Conservation (phyloP, 2,888 invertebrate genomes). For the Drosophila niveifrons region DNA sequence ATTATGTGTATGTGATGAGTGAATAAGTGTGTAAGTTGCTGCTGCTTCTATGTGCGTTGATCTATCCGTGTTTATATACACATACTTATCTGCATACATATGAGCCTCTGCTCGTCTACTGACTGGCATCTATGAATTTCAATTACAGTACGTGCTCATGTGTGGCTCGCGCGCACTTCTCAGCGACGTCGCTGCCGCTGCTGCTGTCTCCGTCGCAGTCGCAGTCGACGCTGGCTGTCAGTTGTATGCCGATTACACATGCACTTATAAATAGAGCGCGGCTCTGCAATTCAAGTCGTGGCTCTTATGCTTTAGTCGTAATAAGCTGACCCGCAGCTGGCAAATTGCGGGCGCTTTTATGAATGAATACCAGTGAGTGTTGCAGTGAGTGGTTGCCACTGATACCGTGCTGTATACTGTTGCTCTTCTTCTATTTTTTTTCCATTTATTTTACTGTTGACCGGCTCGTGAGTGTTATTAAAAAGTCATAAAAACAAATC, state of each 20-base stretch:
- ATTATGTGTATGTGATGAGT: slow-evolving; percentile 42
- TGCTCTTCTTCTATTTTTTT: slow-evolving; percentile 1
- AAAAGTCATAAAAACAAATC: slow-evolving; percentile 52
- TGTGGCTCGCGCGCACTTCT: slow-evolving; percentile 62
- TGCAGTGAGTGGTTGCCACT: background rate
- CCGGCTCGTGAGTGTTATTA: slow-evolving; percentile 36
- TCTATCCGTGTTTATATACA: slow-evolving; percentile 16
- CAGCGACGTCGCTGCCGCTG: slow-evolving; percentile 9
- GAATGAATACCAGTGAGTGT: slow-evolving; percentile 56
- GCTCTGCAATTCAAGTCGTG: slow-evolving; percentile 49
- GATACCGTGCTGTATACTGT: slow-evolving; percentile 15
- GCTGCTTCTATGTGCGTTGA: slow-evolving; percentile 22
- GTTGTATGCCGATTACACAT: slow-evolving; percentile 60
- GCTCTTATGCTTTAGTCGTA: slow-evolving; percentile 41
- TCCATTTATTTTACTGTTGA: slow-evolving; percentile 1
- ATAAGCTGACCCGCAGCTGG: slow-evolving; percentile 49
- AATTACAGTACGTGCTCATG: slow-evolving; percentile 75
- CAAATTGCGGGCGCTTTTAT: slow-evolving; percentile 42
- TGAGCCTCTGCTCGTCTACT: slow-evolving; percentile 36
- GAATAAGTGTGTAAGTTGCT: slow-evolving; percentile 26
- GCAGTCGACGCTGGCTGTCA: slow-evolving; percentile 8
- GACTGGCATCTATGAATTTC: slow-evolving; percentile 76
- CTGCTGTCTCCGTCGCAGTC: slow-evolving; percentile 11
- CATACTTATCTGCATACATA: slow-evolving; percentile 20
- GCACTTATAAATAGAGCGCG: slow-evolving; percentile 60